These are phyloP conservation scores for Pollenia griseotomentosa DNA, from an alignment of 2,888 invertebrate species.

Conservation along the genomic window DNA sequence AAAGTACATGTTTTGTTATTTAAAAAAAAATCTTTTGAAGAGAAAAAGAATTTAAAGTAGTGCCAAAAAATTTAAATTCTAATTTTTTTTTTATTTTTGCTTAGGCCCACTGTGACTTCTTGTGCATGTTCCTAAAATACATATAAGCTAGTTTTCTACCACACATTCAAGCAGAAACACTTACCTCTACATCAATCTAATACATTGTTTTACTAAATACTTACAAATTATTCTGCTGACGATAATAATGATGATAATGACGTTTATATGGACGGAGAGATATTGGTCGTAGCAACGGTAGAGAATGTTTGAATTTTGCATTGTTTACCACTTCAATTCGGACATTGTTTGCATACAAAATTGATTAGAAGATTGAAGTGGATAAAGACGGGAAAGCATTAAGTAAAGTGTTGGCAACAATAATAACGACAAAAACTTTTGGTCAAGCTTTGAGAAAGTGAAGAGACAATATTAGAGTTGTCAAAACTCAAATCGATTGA, in stretches of 20 bases:
- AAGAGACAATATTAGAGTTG: constrained; percentile 11
- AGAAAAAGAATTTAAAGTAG: too few species aligned
- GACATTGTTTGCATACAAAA: constrained; percentile 82
- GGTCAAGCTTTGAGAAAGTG: constrained; percentile 2
- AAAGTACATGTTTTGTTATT: too few species aligned
- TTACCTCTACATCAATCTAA: constrained; percentile 4
- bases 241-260: background rate
- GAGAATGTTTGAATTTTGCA: constrained; percentile 57
- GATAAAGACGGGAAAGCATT: constrained; percentile 45
- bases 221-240: constrained; percentile 25
- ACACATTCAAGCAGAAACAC: background rate
- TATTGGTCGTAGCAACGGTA: background rate
- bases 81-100: too few species aligned
- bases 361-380: constrained; percentile 75
- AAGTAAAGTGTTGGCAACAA: constrained; percentile 11
- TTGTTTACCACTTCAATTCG: constrained; percentile 78
- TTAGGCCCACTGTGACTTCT: background rate
- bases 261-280: background rate
- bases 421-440: background rate
- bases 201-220: background rate
- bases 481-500: constrained; percentile 37
- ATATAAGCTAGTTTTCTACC: constrained; percentile 25
- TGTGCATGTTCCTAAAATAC: background rate
- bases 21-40: too few species aligned
- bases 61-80: too few species aligned